Evolutionary conservation across 2,888 invertebrate genomes (phyloP), one percentile per base, ranked within the genome.

Genomic region (Nomada fucata): DNA sequence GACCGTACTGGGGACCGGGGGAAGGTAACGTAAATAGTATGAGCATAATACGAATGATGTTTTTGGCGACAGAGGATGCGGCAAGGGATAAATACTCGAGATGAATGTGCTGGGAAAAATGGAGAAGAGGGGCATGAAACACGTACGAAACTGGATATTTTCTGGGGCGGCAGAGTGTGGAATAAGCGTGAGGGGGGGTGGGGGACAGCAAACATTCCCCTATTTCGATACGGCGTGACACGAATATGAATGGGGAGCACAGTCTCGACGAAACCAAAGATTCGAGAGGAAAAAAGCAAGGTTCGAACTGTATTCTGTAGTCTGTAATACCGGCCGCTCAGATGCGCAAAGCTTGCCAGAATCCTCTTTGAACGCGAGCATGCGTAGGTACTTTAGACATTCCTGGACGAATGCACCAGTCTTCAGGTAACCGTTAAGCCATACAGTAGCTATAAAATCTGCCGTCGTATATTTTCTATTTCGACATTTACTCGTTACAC

Each of bases 211-310:
- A 53, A 64, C 23, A 63, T 50, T 57, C 63, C 61, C 59, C 67
- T 74, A 29, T 67, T 52, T 57, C 52, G 64, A 64, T 57, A 71
- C 64, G 70, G 36, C 64, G 69, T 74, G 75, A 73, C 80, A 78
- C 75, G 72, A 74, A 52, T 67, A 72, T 75, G 73, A 76, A 83
- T 55, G 61, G 70, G 44, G 44, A 73, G 29, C 67, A 26, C 26
- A 68, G 61, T 55, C 67, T 61, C 57, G 59, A 26, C 65, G 53
- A 36, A 65, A 47, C 65, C 60, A 59, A 83, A 79, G 76, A 63
- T 75, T 71, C 76, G 15, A 20, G 44, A 47, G 23, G 47, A 9
- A 64, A 75, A 64, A 76, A 72, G 59, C 26, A 64, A 23, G 36
- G 60, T 61, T 64, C 18, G 9, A 20, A 75, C 36, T 57, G 50